Conservation (phyloP, 2,888 invertebrate genomes). For the Disparrhopalites patrizii region DNA sequence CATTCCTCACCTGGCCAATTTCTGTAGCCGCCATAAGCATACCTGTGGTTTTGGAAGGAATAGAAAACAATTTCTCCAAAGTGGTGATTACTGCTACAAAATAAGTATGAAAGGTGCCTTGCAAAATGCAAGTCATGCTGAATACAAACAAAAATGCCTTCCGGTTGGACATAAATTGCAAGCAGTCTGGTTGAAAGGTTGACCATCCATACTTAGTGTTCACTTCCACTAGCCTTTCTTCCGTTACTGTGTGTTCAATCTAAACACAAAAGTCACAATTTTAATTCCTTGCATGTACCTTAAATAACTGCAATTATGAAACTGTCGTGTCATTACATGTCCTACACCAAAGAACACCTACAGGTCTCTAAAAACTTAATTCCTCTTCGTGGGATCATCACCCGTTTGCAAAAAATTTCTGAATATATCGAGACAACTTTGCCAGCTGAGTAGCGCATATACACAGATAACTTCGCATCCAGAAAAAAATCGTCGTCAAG, state of each 20-base stretch:
- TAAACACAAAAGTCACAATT: neutral
- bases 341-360: too few relatives aligned
- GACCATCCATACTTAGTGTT: constrained; percentile 20
- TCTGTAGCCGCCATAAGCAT: constrained; percentile 85
- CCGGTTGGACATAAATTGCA: constrained; percentile 72
- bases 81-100: constrained; percentile 91
- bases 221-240: constrained; percentile 10
- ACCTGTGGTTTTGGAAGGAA: constrained; percentile 86
- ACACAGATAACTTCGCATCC: too few relatives aligned
- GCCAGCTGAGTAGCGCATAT: too few relatives aligned
- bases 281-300: neutral
- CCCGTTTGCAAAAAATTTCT: too few relatives aligned
- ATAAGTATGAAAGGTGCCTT: constrained; percentile 90
- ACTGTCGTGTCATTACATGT: too few relatives aligned
- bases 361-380: too few relatives aligned
- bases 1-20: constrained; percentile 68
- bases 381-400: too few relatives aligned
- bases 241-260: neutral
- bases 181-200: constrained; percentile 59
- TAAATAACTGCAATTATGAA: neutral
- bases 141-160: constrained; percentile 84
- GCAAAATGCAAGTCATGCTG: constrained; percentile 74
- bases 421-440: too few relatives aligned
- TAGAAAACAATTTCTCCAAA: constrained; percentile 85
- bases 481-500: too few relatives aligned